These are phyloP conservation scores for Theretra japonica DNA, from an alignment of 2,888 invertebrate species.

Conservation along the genomic window DNA sequence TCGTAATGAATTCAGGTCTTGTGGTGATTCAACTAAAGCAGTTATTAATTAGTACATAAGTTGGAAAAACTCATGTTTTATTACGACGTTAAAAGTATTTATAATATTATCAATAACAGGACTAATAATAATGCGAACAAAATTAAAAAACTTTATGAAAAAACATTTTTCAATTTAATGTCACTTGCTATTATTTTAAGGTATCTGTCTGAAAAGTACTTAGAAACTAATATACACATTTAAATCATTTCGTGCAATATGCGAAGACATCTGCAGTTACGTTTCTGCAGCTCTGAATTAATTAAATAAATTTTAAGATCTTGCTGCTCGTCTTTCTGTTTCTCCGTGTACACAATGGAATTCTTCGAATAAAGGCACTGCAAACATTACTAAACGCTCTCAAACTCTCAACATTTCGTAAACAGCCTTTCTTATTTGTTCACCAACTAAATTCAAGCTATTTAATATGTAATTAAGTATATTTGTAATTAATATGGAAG, in stretches of 20 bases:
- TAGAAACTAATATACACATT: background rate
- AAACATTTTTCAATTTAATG: too few relatives aligned
- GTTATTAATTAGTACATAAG: too few relatives aligned
- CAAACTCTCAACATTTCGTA: background rate
- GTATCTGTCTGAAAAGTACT: background rate
- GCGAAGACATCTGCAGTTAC: too few relatives aligned
- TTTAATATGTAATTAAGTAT: background rate
- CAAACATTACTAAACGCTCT: background rate
- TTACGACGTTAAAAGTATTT: too few relatives aligned
- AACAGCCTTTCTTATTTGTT: background rate
- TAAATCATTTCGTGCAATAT: too few relatives aligned
- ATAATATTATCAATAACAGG: too few relatives aligned
- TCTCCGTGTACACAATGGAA: background rate
- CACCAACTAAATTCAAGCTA: background rate
- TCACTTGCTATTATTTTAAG: background rate
- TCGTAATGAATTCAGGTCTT: too few relatives aligned
- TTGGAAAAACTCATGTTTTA: too few relatives aligned
- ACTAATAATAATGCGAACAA: too few relatives aligned
- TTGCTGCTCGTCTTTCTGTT: background rate
- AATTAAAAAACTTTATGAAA: too few relatives aligned
- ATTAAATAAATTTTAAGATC: background rate
- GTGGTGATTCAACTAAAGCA: too few relatives aligned
- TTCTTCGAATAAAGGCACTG: background rate
- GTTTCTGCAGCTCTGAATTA: background rate
- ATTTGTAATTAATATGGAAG: constrained; percentile 14